These are phyloP conservation scores for Neomorphus geoffroyi DNA, from an alignment of 2,797 vertebrate genomes.

Conservation along the genomic window DNA sequence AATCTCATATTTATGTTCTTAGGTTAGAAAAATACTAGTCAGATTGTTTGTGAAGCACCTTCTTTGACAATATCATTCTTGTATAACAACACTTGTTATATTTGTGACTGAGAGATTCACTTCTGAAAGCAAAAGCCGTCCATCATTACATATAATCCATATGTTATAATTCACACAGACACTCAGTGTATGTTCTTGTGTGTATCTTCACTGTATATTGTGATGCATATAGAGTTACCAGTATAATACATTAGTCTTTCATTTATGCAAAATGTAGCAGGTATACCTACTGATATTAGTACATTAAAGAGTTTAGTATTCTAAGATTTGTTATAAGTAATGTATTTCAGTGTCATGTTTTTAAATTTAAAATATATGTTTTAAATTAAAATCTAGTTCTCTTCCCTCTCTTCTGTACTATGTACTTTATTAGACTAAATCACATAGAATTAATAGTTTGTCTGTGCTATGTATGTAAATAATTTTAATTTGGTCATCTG, in stretches of 20 bases:
- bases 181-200: neutral
- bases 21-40: neutral
- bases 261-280: neutral
- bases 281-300: neutral
- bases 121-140: neutral
- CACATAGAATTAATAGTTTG: neutral
- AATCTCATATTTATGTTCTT: neutral
- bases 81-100: neutral
- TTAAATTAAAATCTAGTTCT: neutral
- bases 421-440: neutral
- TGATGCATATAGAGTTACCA: neutral
- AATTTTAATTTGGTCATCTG: slow-evolving; percentile 59
- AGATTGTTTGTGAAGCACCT: neutral
- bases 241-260: neutral
- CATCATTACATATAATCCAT: neutral
- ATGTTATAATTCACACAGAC: neutral
- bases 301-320: neutral
- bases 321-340: neutral
- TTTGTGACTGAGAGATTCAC: neutral
- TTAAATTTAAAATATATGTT: too few relatives aligned
- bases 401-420: neutral
- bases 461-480: slow-evolving; percentile 14
- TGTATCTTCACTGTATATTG: neutral
- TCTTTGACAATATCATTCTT: neutral
- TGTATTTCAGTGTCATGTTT: neutral